These are phyloP conservation scores for Oscheius myriophilus DNA, from an alignment of 2,888 invertebrate genomes.

Conservation along the genomic window DNA sequence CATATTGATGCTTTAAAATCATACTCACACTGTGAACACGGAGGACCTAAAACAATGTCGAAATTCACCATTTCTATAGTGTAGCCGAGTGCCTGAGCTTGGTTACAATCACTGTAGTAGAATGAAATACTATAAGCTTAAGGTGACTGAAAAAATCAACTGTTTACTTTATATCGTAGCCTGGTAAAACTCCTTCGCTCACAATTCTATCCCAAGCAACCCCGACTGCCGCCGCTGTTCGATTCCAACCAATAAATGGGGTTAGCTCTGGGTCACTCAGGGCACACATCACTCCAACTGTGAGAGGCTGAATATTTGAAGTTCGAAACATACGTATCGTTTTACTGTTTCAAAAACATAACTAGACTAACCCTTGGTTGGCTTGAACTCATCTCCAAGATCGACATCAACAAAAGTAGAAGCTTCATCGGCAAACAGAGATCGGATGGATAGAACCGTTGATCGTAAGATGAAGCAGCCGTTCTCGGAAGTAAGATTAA, in stretches of 20 bases:
- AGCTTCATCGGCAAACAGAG: too few species aligned
- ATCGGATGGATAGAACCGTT: too few species aligned
- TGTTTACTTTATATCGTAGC: conserved; percentile 21
- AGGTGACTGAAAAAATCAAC: background rate
- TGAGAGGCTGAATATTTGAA: background rate
- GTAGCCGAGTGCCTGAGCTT: conserved; percentile 3
- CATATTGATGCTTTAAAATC: too few species aligned
- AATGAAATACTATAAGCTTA: conserved; percentile 15
- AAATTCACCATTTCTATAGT: conserved; percentile 15
- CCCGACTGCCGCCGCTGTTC: conserved; percentile 26
- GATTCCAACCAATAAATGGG: conserved; percentile 14
- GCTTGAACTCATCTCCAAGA: too few species aligned
- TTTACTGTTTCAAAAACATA: too few species aligned
- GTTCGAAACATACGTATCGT: too few species aligned
- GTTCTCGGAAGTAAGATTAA: too few species aligned
- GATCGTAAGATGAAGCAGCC: too few species aligned
- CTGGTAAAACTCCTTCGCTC: conserved; percentile 18
- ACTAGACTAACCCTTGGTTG: too few species aligned
- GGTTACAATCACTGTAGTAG: conserved; percentile 17
- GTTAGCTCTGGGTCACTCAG: conserved; percentile 4
- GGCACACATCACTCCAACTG: conserved; percentile 20
- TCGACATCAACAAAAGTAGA: too few species aligned
- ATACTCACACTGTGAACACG: conserved; percentile 23
- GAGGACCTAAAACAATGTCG: conserved; percentile 31
- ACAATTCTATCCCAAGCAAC: conserved; percentile 33